These are phyloP conservation scores for Burhinus oedicnemus DNA, from an alignment of 2,113 vertebrate species.

Conservation along the genomic window DNA sequence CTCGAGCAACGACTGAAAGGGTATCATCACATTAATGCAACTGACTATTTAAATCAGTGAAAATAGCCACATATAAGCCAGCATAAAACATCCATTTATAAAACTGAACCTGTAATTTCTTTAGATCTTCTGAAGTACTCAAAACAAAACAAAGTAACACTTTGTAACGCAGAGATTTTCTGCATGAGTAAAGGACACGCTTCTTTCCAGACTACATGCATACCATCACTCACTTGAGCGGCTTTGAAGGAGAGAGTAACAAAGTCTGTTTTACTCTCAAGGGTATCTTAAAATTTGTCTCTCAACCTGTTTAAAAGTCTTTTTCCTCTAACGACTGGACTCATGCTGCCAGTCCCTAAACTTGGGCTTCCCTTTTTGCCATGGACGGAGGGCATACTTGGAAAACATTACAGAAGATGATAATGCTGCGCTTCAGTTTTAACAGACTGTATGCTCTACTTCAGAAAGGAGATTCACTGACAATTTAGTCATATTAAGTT, in stretches of 20 bases:
- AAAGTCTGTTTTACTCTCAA: slow-evolving; percentile 1
- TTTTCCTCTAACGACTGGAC: neutral
- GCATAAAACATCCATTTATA: neutral
- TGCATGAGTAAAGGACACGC: neutral
- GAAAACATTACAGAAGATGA: neutral
- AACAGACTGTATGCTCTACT: neutral
- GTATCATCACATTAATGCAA: neutral
- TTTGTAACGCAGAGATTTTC: neutral
- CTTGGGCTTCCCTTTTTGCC: neutral
- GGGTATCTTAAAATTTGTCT: neutral
- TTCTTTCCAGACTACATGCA: neutral
- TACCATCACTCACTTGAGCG: neutral
- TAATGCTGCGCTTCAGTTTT: neutral
- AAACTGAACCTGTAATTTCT: neutral
- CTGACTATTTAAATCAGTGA: neutral
- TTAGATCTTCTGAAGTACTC: neutral
- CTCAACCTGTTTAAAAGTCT: neutral
- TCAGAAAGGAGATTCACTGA: neutral
- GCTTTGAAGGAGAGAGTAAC: neutral
- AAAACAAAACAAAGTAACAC: neutral
- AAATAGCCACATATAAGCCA: neutral
- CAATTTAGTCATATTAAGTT: neutral
- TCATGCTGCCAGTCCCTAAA: neutral
- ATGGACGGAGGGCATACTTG: neutral
- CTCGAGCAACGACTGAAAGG: neutral